Evolutionary conservation across 35 echinoderm and acorn worm species (phyloP), one percentile per base, ranked within the genome.

Genomic region (Patiria miniata): DNA sequence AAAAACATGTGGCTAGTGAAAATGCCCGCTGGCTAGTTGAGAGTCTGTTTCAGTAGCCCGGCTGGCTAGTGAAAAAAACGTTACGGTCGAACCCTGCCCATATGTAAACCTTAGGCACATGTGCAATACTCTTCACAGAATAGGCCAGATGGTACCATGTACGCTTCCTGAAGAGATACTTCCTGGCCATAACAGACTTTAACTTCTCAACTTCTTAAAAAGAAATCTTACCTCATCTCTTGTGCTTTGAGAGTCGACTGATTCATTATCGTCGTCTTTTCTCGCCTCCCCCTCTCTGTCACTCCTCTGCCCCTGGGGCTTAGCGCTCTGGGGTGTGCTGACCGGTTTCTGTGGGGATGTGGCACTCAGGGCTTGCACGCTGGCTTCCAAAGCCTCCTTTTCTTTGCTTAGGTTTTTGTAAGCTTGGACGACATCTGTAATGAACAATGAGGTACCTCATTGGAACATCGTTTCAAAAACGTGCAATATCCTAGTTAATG

Each of bases 341-440:
- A 14, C 37, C 22, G 44, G 52, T 36, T 17, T 53, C 28, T 94
- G 40, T 23, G 87, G 68, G 29, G 65, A 15, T 28, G 90, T 58
- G 8, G 69, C 39, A 79, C 89, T 97, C 52, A 97, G 59, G 2
- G 91, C 95, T 80, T 93, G 90, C 3, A 99, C 82, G 37, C 89
- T 89, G 9, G 96, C 96, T 36, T 99, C 92, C 32, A 99, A 57
- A 2, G 96, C 96, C 51, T 99, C 96, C 39, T 99, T 99, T 37
- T 99, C 96, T 79, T 94, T 94, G 30, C 85, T 40, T 39, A 99
- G 36, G 42, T 84, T 87, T 39, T 94, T 91, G 87, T 99, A 99
- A 0, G 96, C 96, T 14, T 89, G 89, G 68, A 94, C 92, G 44
- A 99, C 77, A 89, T 99, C 96, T 99, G 57, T n/a, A n/a, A n/a